phyloP scores from a whole-genome alignment of 2,797 vertebrate species.

The Moxostoma hubbsi region DNA sequence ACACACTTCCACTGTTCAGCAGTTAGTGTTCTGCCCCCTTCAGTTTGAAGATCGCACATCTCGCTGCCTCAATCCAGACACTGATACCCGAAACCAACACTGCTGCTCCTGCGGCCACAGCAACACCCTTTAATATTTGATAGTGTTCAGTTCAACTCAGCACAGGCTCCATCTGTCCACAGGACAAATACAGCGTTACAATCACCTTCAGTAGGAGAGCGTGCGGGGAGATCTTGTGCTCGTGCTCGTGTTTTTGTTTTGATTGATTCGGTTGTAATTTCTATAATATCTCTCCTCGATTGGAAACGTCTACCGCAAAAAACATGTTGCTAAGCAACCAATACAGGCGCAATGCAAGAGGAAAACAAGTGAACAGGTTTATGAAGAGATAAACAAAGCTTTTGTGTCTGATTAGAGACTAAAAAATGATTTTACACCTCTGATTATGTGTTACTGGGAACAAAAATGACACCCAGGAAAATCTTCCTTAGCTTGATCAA shows the following conservation, averaged over 20 bases:
- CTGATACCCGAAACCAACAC: constrained; percentile 76
- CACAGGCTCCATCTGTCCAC: constrained; percentile 39
- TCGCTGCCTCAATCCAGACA: constrained; percentile 44
- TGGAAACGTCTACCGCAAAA: constrained; percentile 45
- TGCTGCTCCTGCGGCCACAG: constrained; percentile 64
- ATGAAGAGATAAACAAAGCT: constrained; percentile 26
- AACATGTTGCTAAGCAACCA: constrained; percentile 50
- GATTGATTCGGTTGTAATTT: constrained; percentile 47
- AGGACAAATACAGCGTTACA: constrained; percentile 20
- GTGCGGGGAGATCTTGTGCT: not conserved
- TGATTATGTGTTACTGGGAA: too few relatives aligned
- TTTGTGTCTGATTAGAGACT: not conserved
- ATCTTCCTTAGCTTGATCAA: too few relatives aligned
- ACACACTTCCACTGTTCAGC: not conserved
- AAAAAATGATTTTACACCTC: not conserved
- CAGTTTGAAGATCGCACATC: constrained; percentile 1
- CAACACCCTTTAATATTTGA: constrained; percentile 78
- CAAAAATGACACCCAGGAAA: too few relatives aligned
- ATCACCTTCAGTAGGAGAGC: constrained; percentile 30
- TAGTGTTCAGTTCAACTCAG: constrained; percentile 49
- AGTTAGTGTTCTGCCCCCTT: constrained; percentile 7
- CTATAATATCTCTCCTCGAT: constrained; percentile 24
- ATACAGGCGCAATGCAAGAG: constrained; percentile 38
- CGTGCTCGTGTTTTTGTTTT: constrained; percentile 9
- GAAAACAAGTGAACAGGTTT: constrained; percentile 16